A percentile compares a stretch with the other conserved stretches of the same genome.
phyloP scores from a whole-genome alignment of 1,140 invertebrate genomes.

The Aphis craccivora region DNA sequence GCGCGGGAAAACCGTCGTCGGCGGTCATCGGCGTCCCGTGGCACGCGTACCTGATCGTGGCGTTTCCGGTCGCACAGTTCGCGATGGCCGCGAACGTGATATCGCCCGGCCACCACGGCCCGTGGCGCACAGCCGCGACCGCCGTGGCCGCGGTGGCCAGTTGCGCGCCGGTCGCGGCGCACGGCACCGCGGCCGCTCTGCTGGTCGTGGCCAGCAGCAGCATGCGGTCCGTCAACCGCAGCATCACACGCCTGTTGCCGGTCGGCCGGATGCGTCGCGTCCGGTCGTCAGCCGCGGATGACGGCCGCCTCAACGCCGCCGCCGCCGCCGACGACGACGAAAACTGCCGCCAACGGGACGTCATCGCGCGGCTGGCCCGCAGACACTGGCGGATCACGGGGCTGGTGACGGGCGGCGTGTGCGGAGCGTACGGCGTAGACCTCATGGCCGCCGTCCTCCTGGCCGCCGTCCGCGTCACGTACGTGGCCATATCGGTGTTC shows the following conservation, averaged over 20 bases:
- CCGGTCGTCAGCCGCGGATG: too few relatives aligned
- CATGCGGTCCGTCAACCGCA: constrained; percentile 31
- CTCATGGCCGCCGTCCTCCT: background rate
- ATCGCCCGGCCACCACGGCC: background rate
- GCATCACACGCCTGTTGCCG: background rate
- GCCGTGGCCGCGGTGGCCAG: background rate
- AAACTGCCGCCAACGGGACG: background rate
- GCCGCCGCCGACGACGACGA: background rate
- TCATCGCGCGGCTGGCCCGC: background rate
- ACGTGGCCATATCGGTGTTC: constrained; percentile 9
- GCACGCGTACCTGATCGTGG: background rate
- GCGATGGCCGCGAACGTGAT: background rate
- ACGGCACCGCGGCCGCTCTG: background rate
- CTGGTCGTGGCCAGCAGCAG: constrained; percentile 8
- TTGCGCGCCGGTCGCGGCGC: background rate
- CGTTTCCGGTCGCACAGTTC: background rate
- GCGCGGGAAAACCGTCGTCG: background rate
- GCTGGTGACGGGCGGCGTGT: constrained; percentile 33
- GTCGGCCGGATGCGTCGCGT: background rate
- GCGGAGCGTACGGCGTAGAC: background rate
- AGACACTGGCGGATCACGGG: background rate
- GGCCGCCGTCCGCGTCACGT: constrained; percentile 31
- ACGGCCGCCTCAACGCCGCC: background rate
- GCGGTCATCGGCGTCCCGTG: background rate
- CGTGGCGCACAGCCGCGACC: background rate